phyloP scores from a whole-genome alignment of 2,888 invertebrate genomes.

The Dryocosmus kuriphilus region DNA sequence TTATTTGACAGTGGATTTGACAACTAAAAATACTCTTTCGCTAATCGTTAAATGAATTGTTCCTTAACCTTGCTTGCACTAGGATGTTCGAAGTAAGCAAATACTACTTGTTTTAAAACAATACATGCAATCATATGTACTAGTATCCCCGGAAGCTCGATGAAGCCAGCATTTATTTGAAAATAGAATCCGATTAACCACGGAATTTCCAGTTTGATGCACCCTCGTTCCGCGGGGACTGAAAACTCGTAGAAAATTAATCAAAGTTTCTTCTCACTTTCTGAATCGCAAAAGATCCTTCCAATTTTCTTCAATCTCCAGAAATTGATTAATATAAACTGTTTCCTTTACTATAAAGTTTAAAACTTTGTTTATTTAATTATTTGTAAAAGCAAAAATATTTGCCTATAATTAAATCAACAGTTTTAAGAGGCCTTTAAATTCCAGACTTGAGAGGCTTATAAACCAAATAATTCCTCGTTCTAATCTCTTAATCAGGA shows the following conservation, averaged over 20 bases:
- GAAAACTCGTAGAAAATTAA: conserved; percentile 46
- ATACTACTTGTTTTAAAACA: not conserved
- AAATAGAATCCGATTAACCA: conserved; percentile 60
- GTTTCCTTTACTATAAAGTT: no score
- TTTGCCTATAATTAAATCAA: not conserved
- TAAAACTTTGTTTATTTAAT: not conserved
- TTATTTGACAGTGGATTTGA: no score
- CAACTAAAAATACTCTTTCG: no score
- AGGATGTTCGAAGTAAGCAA: not conserved
- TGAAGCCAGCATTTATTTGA: conserved; percentile 53
- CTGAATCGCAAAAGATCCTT: conserved; percentile 12
- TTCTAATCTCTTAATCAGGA: not conserved
- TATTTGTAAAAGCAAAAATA: not conserved
- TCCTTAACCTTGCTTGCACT: not conserved
- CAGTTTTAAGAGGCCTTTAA: not conserved
- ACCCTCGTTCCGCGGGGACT: conserved; percentile 5
- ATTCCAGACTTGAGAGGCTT: not conserved
- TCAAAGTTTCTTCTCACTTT: conserved; percentile 34
- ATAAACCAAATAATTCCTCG: conserved; percentile 1
- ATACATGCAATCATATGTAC: not conserved
- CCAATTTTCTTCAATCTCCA: not conserved
- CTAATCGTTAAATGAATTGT: no score
- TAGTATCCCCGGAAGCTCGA: not conserved
- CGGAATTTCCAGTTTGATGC: conserved; percentile 44
- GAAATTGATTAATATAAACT: no score